Conservation (phyloP, 2,113 vertebrate genomes). For the Oenanthe oenanthe region DNA sequence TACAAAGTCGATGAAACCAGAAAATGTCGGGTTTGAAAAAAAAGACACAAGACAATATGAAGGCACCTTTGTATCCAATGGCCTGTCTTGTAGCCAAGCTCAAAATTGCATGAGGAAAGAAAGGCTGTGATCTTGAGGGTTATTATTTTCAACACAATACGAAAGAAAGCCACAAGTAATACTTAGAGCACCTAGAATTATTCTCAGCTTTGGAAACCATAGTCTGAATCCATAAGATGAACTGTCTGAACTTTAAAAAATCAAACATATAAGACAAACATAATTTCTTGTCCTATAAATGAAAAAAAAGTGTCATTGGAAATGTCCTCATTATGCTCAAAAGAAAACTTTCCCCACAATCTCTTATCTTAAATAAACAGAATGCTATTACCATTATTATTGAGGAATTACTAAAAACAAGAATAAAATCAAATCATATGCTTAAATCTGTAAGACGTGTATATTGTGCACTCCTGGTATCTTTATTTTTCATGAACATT, state of each 20-base stretch:
- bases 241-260: background rate
- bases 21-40: background rate
- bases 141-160: background rate
- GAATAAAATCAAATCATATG: background rate
- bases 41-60: background rate
- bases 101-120: background rate
- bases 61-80: background rate
- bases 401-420: background rate
- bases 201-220: background rate
- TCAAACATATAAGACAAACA: background rate
- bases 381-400: background rate
- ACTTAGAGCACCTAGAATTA: background rate
- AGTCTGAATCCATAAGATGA: background rate
- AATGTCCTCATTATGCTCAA: background rate
- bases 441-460: background rate
- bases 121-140: background rate
- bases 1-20: background rate
- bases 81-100: background rate
- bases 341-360: background rate
- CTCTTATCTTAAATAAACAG: background rate
- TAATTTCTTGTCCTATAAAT: background rate
- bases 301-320: background rate
- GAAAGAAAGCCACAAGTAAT: background rate
- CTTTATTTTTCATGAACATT: background rate
- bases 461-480: background rate